A percentile compares a stretch with the other conserved stretches of the same genome.
Evolutionary conservation across 2,797 vertebrate genomes (phyloP).

Genomic region (Arremon brunneinucha): DNA sequence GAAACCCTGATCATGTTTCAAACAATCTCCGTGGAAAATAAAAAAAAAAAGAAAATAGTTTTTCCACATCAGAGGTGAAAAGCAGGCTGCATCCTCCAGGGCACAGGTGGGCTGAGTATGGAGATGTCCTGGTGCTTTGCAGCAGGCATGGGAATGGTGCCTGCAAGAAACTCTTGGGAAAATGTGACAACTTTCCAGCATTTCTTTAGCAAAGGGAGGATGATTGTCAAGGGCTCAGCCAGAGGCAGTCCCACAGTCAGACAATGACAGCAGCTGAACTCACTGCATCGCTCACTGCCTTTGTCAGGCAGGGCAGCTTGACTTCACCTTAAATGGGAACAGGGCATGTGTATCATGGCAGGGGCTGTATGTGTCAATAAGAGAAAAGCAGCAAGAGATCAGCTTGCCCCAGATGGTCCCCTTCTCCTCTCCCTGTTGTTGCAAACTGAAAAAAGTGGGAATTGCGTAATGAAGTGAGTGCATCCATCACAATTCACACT

Average conservation of each 20-base stretch:
- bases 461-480: background rate
- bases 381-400: background rate
- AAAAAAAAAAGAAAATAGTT: background rate
- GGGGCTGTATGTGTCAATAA: background rate
- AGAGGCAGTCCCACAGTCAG: background rate
- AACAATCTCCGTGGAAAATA: background rate
- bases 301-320: background rate
- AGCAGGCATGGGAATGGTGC: background rate
- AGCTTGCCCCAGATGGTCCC: background rate
- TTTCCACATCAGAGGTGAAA: conserved; percentile 10
- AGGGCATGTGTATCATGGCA: background rate
- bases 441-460: background rate
- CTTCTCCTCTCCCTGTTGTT: background rate
- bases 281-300: background rate
- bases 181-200: background rate
- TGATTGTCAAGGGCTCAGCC: background rate
- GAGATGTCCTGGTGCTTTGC: background rate
- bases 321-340: background rate
- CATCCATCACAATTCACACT: background rate
- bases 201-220: background rate
- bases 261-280: background rate
- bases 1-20: background rate
- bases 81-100: background rate
- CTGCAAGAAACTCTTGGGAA: background rate
- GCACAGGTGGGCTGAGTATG: background rate